Conservation (phyloP, 1,140 invertebrate genomes). For the Drosophila sturtevanti region DNA sequence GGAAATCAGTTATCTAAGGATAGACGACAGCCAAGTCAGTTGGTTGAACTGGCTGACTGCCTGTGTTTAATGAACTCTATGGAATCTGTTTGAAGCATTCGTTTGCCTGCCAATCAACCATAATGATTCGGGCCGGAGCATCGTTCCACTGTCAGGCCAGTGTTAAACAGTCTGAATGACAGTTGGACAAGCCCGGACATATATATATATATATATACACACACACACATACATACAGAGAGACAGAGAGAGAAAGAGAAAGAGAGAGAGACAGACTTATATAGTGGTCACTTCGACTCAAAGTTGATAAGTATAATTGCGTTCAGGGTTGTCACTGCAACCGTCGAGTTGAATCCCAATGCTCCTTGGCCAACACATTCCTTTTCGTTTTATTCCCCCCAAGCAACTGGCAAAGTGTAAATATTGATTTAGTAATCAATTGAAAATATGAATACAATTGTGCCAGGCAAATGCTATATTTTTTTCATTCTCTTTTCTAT, state of each 20-base stretch:
- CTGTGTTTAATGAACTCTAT: conserved; percentile 51
- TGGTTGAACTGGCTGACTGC: conserved; percentile 36
- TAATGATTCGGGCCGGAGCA: conserved; percentile 63
- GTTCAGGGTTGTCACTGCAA: conserved; percentile 53
- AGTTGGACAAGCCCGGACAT: conserved; percentile 37
- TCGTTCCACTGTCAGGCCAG: conserved; percentile 19
- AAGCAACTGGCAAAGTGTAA: conserved; percentile 43
- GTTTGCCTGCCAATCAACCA: conserved; percentile 63
- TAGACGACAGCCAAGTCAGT: conserved; percentile 1
- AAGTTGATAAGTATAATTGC: conserved; percentile 55
- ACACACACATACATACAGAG: conserved; percentile 6
- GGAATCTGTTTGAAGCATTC: conserved; percentile 31
- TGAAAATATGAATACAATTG: conserved; percentile 55
- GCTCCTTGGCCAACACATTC: conserved; percentile 19
- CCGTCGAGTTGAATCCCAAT: conserved; percentile 28
- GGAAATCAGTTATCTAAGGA: conserved; percentile 49
- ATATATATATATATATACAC: no score
- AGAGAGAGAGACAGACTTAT: not conserved
- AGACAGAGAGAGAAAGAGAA: not conserved
- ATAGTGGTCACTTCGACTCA: conserved; percentile 23
- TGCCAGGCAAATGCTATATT: conserved; percentile 31
- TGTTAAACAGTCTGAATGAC: conserved; percentile 33
- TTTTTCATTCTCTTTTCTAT: conserved; percentile 15
- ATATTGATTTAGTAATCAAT: conserved; percentile 67
- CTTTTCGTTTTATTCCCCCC: conserved; percentile 2